Percentiles rank a stretch among this genome's conserved stretches.
These are phyloP conservation scores for Rotaria macrura DNA, from an alignment of 2,888 invertebrate species.

Conservation along the genomic window DNA sequence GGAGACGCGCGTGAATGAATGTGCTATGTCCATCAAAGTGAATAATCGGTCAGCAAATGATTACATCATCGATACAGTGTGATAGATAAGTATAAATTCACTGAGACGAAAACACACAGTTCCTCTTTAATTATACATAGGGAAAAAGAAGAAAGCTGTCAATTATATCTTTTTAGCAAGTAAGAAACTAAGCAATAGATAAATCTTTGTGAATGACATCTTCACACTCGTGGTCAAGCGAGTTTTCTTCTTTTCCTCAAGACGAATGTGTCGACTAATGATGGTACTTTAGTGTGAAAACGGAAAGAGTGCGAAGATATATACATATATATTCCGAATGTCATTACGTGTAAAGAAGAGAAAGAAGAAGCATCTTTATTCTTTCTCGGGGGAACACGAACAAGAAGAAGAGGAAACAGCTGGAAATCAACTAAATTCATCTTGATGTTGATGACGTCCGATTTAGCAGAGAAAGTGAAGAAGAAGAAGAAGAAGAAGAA, in stretches of 20 bases:
- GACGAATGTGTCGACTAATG: neutral
- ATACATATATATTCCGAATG: neutral
- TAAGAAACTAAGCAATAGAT: neutral
- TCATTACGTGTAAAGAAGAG: neutral
- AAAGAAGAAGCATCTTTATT: conserved; percentile 1
- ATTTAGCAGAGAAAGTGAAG: neutral
- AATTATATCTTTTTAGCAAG: neutral
- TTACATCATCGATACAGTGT: neutral
- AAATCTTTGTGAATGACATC: neutral
- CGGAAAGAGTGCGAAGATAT: neutral
- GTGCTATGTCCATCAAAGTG: neutral
- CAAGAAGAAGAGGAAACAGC: neutral
- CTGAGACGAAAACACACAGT: neutral
- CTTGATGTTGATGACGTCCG: conserved; percentile 4
- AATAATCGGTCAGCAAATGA: conserved; percentile 12
- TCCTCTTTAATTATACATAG: neutral
- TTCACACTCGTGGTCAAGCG: conserved; percentile 7
- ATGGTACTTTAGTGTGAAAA: conserved; percentile 6
- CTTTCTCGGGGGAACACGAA: neutral
- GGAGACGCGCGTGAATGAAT: conserved; percentile 1
- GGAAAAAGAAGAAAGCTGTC: neutral
- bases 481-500: neutral
- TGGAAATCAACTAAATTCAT: conserved; percentile 21
- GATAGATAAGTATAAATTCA: neutral
- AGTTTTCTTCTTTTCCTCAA: neutral